A percentile compares a stretch with the other conserved stretches of the same genome.
phyloP scores from a whole-genome alignment of 2,797 vertebrate species.

The Morus bassanus region DNA sequence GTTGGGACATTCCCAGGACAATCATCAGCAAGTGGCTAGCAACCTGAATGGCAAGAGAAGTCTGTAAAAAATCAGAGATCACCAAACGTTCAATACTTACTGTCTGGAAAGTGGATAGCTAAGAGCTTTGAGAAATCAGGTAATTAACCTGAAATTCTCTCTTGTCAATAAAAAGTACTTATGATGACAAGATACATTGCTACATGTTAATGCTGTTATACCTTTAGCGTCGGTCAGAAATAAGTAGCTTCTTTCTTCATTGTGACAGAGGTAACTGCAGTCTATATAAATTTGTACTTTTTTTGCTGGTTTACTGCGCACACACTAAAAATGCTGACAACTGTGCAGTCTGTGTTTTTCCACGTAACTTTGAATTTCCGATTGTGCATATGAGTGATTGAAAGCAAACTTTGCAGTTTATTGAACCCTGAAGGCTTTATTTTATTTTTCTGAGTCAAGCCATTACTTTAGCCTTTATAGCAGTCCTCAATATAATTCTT shows the following conservation, averaged over 20 bases:
- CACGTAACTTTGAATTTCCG: background rate
- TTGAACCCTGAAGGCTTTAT: background rate
- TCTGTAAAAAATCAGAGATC: background rate
- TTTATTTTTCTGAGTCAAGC: background rate
- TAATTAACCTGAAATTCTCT: conserved; percentile 50
- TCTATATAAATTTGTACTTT: background rate
- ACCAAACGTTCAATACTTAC: background rate
- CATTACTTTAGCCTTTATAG: background rate
- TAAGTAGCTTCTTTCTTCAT: background rate
- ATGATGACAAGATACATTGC: background rate
- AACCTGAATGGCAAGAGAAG: background rate
- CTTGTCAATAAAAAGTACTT: background rate
- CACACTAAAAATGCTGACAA: background rate
- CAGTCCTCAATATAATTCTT: background rate
- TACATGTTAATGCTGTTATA: background rate
- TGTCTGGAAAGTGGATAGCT: background rate
- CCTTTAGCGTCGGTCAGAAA: background rate
- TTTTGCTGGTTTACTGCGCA: background rate
- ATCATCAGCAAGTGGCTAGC: background rate
- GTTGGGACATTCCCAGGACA: background rate
- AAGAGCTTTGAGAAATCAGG: conserved; percentile 16
- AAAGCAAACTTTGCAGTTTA: background rate
- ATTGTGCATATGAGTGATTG: background rate
- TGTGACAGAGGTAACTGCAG: background rate
- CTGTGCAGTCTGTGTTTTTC: background rate